These are phyloP conservation scores for Agonum fuliginosum DNA, from an alignment of 2,888 invertebrate genomes.

Conservation along the genomic window DNA sequence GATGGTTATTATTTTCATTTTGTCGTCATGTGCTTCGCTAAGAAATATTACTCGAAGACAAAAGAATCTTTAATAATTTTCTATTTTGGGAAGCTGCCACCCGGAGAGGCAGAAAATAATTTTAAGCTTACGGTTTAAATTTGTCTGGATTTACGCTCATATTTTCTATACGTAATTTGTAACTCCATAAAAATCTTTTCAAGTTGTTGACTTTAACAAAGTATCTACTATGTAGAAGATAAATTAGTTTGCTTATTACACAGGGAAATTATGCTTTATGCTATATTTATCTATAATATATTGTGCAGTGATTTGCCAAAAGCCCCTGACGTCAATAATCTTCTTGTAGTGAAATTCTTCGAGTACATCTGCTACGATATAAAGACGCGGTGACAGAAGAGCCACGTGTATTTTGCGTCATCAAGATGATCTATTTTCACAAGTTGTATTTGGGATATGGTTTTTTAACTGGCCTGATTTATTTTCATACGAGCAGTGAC, in stretches of 20 bases:
- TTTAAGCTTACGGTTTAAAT: constrained; percentile 3
- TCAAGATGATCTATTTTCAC: constrained; percentile 24
- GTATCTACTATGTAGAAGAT: constrained; percentile 29
- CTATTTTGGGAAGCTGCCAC: constrained; percentile 14
- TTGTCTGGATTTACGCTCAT: constrained; percentile 26
- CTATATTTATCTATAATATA: constrained; percentile 47
- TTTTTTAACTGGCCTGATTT: constrained; percentile 10
- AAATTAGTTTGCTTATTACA: constrained; percentile 51
- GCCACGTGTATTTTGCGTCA: constrained; percentile 44
- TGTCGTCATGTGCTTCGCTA: background rate
- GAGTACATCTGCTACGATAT: constrained; percentile 18
- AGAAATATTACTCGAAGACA: background rate
- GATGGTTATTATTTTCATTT: constrained; percentile 24
- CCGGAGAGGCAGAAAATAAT: constrained; percentile 9
- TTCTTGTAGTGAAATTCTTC: constrained; percentile 17
- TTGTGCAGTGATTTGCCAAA: constrained; percentile 48
- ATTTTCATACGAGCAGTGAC: background rate
- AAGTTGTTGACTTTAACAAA: constrained; percentile 42
- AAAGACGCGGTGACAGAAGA: constrained; percentile 27
- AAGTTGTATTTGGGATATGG: background rate
- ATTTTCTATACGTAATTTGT: constrained; percentile 38
- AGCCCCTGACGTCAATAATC: constrained; percentile 33
- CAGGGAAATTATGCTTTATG: constrained; percentile 37
- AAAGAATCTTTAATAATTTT: constrained; percentile 5
- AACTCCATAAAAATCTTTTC: constrained; percentile 32